Evolutionary conservation across 2,888 invertebrate species (phyloP).

Genomic region (Polydesmus complanatus): DNA sequence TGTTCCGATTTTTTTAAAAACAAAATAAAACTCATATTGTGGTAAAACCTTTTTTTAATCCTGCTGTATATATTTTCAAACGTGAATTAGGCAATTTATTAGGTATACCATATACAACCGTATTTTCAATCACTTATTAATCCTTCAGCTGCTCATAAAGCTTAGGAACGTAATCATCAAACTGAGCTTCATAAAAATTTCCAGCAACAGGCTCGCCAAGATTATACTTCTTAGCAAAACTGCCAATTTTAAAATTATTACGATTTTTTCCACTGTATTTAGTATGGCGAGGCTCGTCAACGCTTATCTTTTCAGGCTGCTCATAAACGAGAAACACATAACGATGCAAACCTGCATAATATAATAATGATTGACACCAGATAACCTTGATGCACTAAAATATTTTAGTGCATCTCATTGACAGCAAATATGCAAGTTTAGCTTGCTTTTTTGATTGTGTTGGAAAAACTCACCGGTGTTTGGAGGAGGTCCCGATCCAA

Average conservation of each 20-base stretch:
- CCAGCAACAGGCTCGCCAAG: constrained; percentile 31
- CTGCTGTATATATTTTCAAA: not conserved
- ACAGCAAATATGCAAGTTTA: too few relatives aligned
- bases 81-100: not conserved
- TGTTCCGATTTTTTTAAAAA: not conserved
- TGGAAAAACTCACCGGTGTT: constrained; percentile 41
- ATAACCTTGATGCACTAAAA: too few relatives aligned
- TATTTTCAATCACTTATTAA: too few relatives aligned
- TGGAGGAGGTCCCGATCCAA: constrained; percentile 69
- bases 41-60: not conserved
- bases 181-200: constrained; percentile 32
- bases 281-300: constrained; percentile 30
- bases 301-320: constrained; percentile 40
- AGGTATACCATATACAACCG: not conserved
- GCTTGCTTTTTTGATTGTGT: too few relatives aligned
- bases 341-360: constrained; percentile 52
- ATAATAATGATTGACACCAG: too few relatives aligned
- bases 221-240: constrained; percentile 30
- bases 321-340: constrained; percentile 65
- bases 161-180: constrained; percentile 40
- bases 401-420: too few relatives aligned
- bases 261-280: constrained; percentile 37
- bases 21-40: not conserved
- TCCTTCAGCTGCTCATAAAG: constrained; percentile 59
- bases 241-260: constrained; percentile 30